phyloP scores from a whole-genome alignment of 2,113 vertebrate species.

The Dromaius novaehollandiae region DNA sequence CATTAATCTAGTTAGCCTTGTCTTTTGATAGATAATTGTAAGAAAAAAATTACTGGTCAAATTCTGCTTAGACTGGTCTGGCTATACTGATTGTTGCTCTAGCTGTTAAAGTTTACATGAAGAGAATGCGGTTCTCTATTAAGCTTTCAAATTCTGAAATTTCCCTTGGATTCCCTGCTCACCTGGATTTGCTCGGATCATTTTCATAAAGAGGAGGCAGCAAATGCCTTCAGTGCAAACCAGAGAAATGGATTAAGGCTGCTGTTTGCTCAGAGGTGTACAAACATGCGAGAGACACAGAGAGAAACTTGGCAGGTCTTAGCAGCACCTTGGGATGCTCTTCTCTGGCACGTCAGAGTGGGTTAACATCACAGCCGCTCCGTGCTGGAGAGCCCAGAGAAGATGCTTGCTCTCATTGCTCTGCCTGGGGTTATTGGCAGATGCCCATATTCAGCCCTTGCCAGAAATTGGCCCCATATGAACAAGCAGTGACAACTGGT shows the following conservation, averaged over 20 bases:
- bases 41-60: neutral
- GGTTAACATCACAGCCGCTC: neutral
- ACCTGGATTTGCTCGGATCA: accelerated
- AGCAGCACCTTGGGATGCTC: neutral
- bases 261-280: neutral
- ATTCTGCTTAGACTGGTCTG: neutral
- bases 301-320: neutral
- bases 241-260: neutral
- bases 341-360: neutral
- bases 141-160: neutral
- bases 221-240: neutral
- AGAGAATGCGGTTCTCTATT: neutral
- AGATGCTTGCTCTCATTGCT: neutral
- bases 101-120: neutral
- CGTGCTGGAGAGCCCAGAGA: neutral
- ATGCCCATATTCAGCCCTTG: neutral
- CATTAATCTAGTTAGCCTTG: neutral
- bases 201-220: neutral
- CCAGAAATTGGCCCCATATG: constrained; percentile 15
- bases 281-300: accelerated
- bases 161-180: neutral
- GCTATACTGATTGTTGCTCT: neutral
- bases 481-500: neutral
- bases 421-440: neutral
- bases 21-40: neutral